phyloP scores from a whole-genome alignment of 1,140 invertebrate genomes.

The Dermatophagoides farinae region DNA sequence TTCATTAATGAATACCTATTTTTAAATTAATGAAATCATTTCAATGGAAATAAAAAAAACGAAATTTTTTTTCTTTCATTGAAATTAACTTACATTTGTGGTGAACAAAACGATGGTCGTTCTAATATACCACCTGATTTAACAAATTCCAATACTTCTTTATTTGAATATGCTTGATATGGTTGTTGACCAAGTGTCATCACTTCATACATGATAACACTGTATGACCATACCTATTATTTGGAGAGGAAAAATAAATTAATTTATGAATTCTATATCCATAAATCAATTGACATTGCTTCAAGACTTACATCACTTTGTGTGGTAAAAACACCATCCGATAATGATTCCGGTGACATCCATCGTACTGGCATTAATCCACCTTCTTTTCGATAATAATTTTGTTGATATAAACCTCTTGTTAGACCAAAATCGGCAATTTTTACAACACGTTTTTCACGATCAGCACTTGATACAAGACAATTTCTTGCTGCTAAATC shows the following conservation, averaged over 20 bases:
- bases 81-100: conserved; percentile 52
- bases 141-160: conserved; percentile 36
- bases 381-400: conserved; percentile 17
- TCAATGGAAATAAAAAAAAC: no score
- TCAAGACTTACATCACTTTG: conserved; percentile 50
- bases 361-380: conserved; percentile 49
- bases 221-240: conserved; percentile 45
- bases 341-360: conserved; percentile 71
- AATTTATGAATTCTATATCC: not conserved
- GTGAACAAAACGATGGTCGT: conserved; percentile 57
- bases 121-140: conserved; percentile 39
- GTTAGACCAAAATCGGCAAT: conserved; percentile 67
- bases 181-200: conserved; percentile 84
- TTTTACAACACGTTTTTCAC: conserved; percentile 48
- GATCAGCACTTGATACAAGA: conserved; percentile 51
- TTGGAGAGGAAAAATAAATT: not conserved
- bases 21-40: no score
- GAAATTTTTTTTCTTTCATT: no score
- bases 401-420: conserved; percentile 47
- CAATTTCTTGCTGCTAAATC: conserved; percentile 88
- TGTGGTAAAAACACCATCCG: conserved; percentile 56
- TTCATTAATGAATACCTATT: conserved; percentile 52
- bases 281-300: not conserved
- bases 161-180: conserved; percentile 68
- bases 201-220: conserved; percentile 89